phyloP scores from a whole-genome alignment of 1,140 invertebrate genomes.

The Elymnias hypermnestra region DNA sequence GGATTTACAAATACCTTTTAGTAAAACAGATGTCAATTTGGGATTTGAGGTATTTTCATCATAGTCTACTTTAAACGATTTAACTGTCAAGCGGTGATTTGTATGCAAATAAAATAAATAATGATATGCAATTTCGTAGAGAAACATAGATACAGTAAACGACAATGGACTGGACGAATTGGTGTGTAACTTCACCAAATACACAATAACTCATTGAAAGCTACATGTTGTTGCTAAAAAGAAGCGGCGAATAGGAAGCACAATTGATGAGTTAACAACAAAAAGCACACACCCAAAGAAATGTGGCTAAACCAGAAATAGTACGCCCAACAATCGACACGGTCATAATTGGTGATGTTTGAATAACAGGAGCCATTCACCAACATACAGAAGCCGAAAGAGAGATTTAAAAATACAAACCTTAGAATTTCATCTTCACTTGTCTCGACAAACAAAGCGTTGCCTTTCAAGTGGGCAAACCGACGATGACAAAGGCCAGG shows the following conservation, averaged over 20 bases:
- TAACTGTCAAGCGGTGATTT: no score
- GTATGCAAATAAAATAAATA: no score
- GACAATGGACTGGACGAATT: constrained; percentile 2
- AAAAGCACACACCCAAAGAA: constrained; percentile 22
- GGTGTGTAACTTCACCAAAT: background rate
- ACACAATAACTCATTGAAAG: constrained; percentile 8
- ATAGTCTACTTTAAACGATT: no score
- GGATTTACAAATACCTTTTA: no score
- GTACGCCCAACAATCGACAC: constrained; percentile 31
- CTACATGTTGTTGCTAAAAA: constrained; percentile 13
- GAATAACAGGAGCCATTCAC: constrained; percentile 60
- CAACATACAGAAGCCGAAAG: constrained; percentile 44
- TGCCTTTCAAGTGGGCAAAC: constrained; percentile 53
- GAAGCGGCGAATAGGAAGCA: constrained; percentile 13
- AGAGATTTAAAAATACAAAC: constrained; percentile 44
- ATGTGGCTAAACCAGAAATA: constrained; percentile 25
- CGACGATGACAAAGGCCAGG: constrained; percentile 53
- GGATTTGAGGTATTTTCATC: no score
- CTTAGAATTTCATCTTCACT: constrained; percentile 52
- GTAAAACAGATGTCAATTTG: no score
- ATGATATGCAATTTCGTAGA: background rate
- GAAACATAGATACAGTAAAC: background rate
- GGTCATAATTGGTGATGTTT: constrained; percentile 55
- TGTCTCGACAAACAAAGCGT: constrained; percentile 55
- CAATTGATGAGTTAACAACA: constrained; percentile 16